Evolutionary conservation across 2,113 vertebrate genomes (phyloP).

Genomic region (Hystrix cristata): DNA sequence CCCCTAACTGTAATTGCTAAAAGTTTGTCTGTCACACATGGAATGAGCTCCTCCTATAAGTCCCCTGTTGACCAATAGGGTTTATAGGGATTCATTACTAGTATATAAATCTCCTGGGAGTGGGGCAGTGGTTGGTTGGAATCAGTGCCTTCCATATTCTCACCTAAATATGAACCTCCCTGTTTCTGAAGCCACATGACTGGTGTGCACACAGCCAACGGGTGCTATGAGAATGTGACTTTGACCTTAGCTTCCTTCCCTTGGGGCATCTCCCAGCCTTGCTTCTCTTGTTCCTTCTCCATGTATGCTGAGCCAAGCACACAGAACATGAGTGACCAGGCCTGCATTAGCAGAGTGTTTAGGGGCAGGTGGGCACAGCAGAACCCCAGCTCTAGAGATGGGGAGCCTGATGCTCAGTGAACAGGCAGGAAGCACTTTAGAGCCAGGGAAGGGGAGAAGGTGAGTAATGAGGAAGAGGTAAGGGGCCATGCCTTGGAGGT

Average conservation of each 20-base stretch:
- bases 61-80: neutral
- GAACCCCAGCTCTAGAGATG: neutral
- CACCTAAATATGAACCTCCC: neutral
- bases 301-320: too few species aligned
- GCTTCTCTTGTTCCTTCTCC: neutral
- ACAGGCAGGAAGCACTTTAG: neutral
- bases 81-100: neutral
- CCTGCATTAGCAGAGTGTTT: accelerated
- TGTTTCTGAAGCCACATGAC: neutral
- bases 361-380: neutral
- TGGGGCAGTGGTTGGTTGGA: too few species aligned
- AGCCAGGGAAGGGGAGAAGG: neutral
- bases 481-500: neutral
- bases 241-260: neutral
- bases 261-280: neutral
- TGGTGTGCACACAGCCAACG: too few species aligned
- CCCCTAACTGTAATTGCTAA: neutral
- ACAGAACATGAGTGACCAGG: neutral
- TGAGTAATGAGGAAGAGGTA: neutral
- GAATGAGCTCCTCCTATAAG: neutral
- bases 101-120: neutral
- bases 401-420: neutral
- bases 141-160: too few species aligned
- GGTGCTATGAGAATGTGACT: neutral
- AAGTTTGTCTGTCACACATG: neutral